Conservation (phyloP, 2,888 invertebrate species). For the Polydrusus cervinus region DNA sequence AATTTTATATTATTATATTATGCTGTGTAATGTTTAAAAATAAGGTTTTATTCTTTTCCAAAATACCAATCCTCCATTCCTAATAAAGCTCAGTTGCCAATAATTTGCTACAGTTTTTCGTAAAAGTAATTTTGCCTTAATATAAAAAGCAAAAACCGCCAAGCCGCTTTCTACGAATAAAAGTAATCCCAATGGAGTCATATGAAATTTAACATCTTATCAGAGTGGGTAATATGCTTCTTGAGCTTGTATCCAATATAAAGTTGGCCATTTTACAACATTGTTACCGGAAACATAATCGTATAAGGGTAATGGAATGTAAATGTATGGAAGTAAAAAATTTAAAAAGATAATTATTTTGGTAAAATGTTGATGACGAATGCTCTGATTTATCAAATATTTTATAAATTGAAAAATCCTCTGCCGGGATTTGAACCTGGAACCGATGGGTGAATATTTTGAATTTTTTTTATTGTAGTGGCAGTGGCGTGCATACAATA, state of each 20-base stretch:
- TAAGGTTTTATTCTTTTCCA: slow-evolving; percentile 12
- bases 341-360: no score
- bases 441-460: no score
- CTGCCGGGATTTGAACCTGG: no score
- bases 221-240: slow-evolving; percentile 35
- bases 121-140: slow-evolving; percentile 40
- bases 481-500: no score
- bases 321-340: no score
- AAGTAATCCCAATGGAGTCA: slow-evolving; percentile 31
- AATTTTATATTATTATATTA: no score
- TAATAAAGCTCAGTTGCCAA: slow-evolving; percentile 27
- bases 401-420: no score
- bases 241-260: slow-evolving; percentile 42
- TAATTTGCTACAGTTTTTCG: slow-evolving; percentile 37
- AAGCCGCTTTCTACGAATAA: slow-evolving; percentile 20
- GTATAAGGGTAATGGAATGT: no score
- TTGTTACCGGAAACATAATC: slow-evolving; percentile 18
- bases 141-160: slow-evolving; percentile 31
- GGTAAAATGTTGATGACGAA: no score
- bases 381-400: no score
- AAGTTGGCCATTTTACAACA: slow-evolving; percentile 29
- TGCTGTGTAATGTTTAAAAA: no score
- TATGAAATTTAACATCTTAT: slow-evolving; percentile 37
- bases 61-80: slow-evolving; percentile 27
- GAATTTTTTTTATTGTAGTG: no score